Base-by-base conservation (phyloP, 2,888 invertebrate species). In the Lamellibrachia satsuma region DNA sequence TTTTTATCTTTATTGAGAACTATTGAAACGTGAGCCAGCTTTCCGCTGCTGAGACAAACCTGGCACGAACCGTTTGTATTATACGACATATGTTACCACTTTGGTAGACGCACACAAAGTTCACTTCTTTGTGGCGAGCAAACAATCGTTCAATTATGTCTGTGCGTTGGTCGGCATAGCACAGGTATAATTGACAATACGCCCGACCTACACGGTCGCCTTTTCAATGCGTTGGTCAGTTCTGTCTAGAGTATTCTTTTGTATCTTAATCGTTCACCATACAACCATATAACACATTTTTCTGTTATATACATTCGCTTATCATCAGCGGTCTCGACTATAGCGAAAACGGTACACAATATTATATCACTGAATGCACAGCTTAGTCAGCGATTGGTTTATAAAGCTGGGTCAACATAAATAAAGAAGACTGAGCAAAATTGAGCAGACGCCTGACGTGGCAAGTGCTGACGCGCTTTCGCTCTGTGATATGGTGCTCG, bases 111-210 rank as follows among this genome's bases (percentile, higher is more conserved):
- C 75, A 75, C n/a, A 75, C 75, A 75, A 75, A 75, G 75, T 75
- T 75, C 75, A 75, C 75, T 75, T 75, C 75, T 75, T 75, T 75
- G n/a, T 15, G 22, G 75, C 22, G 75, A 22, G 75, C 75, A 75
- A 75, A 22, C 75, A 75, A 75, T 75, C n/a, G 75, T 75, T 75
- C 75, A 75, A 75, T 75, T 75, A 75, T 75, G 75, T 75, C 15
- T 11, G 22, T n/a, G 11, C 75, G 75, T 75, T 75, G 75, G 75
- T 15, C 22, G 75, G 75, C 75, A 75, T 75, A 75, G 75, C 75
- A 4, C 75, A 75, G 22, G 75, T 75, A 75, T 75, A 75, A 75
- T 75, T 75, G 75, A 75, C 75, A 75, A 75, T 75, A 75, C 75
- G 22, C 75, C 15, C 75, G n/a, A 22, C 75, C n/a, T 6, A 75